Conservation (phyloP, 2,113 vertebrate genomes). For the Phalacrocorax aristotelis region DNA sequence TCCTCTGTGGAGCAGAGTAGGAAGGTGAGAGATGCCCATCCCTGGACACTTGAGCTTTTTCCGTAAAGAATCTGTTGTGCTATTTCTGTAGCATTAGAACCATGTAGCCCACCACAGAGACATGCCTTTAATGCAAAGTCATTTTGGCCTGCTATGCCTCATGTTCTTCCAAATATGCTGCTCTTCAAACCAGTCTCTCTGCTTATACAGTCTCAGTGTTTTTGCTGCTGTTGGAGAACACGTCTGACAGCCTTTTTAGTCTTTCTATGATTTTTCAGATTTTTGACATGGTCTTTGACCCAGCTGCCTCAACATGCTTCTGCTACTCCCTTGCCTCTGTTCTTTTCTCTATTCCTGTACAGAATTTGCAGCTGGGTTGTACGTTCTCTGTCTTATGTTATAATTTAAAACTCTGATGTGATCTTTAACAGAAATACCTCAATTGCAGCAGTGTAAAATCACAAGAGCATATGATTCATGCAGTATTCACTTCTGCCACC, state of each 20-base stretch:
- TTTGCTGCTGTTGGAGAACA: background rate
- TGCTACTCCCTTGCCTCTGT: background rate
- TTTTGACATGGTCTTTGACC: conserved; percentile 36
- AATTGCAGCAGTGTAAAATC: background rate
- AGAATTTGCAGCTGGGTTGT: background rate
- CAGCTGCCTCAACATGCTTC: background rate
- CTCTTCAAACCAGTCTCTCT: background rate
- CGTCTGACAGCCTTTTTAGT: background rate
- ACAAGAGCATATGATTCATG: background rate
- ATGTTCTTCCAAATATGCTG: background rate
- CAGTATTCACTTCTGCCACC: background rate
- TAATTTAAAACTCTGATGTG: background rate
- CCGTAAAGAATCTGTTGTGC: background rate
- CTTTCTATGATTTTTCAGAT: conserved; percentile 1
- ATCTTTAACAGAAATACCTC: background rate
- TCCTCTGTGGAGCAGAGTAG: background rate
- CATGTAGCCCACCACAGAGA: background rate
- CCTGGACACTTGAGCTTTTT: background rate
- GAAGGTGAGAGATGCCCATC: background rate
- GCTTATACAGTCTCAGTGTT: background rate
- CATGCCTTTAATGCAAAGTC: background rate
- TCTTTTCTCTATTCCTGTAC: background rate
- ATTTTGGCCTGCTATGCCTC: background rate
- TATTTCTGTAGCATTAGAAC: background rate
- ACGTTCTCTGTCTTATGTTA: background rate